These are phyloP conservation scores for Triplophysa yarkandensis DNA, from an alignment of 2,797 vertebrate species.

Conservation along the genomic window DNA sequence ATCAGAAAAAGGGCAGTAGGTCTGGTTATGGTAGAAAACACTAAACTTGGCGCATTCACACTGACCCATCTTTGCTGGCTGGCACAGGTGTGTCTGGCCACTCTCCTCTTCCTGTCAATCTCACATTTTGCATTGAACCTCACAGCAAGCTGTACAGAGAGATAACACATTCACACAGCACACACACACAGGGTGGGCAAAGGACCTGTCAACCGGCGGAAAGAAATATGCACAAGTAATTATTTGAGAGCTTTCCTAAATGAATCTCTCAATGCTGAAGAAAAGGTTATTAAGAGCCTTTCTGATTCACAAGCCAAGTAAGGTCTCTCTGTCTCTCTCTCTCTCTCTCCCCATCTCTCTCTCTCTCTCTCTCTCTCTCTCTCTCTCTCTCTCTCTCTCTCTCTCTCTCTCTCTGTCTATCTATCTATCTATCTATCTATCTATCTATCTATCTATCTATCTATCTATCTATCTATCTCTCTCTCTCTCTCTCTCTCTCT, in stretches of 20 bases:
- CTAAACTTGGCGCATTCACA: neutral
- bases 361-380: too few species aligned
- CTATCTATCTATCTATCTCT: neutral
- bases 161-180: constrained; percentile 15
- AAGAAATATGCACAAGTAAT: constrained; percentile 34
- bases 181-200: constrained; percentile 1
- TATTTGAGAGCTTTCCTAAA: constrained; percentile 59
- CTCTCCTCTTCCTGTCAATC: constrained; percentile 15
- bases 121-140: neutral
- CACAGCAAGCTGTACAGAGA: constrained; percentile 21
- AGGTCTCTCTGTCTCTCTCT: constrained; percentile 37
- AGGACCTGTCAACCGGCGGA: constrained; percentile 18
- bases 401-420: neutral
- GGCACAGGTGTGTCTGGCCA: neutral
- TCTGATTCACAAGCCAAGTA: constrained; percentile 39
- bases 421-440: too few species aligned
- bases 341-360: too few species aligned
- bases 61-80: neutral
- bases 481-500: too few species aligned
- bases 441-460: too few species aligned
- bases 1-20: neutral
- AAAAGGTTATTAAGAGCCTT: constrained; percentile 51
- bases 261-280: constrained; percentile 43
- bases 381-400: constrained; percentile 4
- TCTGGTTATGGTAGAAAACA: neutral